phyloP scores from a whole-genome alignment of 64 coral and sea anemone species.

The Porites australiensis region DNA sequence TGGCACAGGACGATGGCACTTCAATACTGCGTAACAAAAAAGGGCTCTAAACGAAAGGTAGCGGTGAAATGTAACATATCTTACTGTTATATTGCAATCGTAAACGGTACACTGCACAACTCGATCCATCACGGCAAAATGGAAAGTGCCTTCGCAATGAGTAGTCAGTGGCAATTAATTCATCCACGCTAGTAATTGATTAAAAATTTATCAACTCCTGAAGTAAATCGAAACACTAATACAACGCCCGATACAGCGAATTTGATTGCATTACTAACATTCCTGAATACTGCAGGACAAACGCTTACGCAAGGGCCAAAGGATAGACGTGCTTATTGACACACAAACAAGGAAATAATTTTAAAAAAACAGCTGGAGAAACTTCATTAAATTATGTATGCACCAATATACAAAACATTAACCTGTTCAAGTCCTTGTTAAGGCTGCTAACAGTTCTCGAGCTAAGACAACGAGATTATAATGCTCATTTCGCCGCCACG shows the following conservation, averaged over 20 bases:
- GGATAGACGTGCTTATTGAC: constrained; percentile 3
- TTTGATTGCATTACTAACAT: constrained; percentile 1
- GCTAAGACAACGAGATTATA: background rate
- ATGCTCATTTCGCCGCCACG: background rate
- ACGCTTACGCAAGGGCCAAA: background rate
- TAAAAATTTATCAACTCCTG: background rate
- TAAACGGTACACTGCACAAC: background rate
- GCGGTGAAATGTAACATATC: background rate
- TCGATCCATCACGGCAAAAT: background rate
- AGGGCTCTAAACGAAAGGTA: background rate
- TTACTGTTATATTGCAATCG: too few relatives aligned
- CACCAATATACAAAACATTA: background rate
- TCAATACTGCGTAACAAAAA: background rate
- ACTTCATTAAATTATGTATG: background rate
- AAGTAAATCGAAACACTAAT: background rate
- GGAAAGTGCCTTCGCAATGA: background rate
- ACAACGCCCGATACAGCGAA: background rate
- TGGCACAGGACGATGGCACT: background rate
- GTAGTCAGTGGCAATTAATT: background rate
- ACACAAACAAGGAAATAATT: constrained; percentile 45
- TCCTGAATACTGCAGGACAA: background rate
- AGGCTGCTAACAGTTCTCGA: background rate
- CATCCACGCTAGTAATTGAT: background rate
- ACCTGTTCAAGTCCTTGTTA: background rate
- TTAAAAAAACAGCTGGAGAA: background rate